Percentiles rank a stretch among this genome's conserved stretches.
Conservation (phyloP, 2,888 invertebrate genomes). For the Diloba caeruleocephala region DNA sequence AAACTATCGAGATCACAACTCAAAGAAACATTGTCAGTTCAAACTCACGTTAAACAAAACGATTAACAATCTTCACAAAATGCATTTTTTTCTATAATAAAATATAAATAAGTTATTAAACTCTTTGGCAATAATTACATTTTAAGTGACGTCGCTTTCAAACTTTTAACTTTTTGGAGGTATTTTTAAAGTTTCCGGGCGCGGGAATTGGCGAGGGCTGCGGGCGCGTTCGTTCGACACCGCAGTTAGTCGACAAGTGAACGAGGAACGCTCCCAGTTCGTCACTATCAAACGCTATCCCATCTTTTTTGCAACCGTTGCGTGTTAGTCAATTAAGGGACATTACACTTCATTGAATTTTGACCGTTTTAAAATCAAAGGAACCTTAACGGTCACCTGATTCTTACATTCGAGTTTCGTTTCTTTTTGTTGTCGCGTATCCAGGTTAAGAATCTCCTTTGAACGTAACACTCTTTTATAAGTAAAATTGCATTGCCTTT, state of each 20-base stretch:
- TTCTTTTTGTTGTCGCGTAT: slow-evolving; percentile 42
- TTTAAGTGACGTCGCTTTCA: slow-evolving; percentile 66
- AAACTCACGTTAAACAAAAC: slow-evolving; percentile 36
- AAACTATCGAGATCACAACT: slow-evolving; percentile 25
- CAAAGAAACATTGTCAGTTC: slow-evolving; percentile 23
- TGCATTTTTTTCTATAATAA: slow-evolving; percentile 41
- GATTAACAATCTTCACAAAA: slow-evolving; percentile 26
- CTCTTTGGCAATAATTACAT: slow-evolving; percentile 40
- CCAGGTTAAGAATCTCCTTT: slow-evolving; percentile 52
- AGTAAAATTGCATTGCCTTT: slow-evolving; percentile 40
- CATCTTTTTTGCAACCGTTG: slow-evolving; percentile 65
- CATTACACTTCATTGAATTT: slow-evolving; percentile 65
- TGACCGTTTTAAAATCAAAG: slow-evolving; percentile 55
- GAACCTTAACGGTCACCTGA: slow-evolving; percentile 23
- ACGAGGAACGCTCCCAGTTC: slow-evolving; percentile 67
- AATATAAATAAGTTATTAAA: slow-evolving; percentile 37
- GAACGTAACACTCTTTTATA: slow-evolving; percentile 41
- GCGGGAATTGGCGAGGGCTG: slow-evolving; percentile 48
- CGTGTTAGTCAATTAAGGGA: slow-evolving; percentile 69
- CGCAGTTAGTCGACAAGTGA: slow-evolving; percentile 75
- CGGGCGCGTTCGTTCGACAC: slow-evolving; percentile 68
- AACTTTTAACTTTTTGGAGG: slow-evolving; percentile 62
- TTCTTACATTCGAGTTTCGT: slow-evolving; percentile 45
- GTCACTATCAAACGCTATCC: slow-evolving; percentile 62
- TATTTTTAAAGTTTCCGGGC: slow-evolving; percentile 55